Percentiles rank a stretch among this genome's conserved stretches.
phyloP scores from a whole-genome alignment of 2,888 invertebrate species.

The Colletes collaris region DNA sequence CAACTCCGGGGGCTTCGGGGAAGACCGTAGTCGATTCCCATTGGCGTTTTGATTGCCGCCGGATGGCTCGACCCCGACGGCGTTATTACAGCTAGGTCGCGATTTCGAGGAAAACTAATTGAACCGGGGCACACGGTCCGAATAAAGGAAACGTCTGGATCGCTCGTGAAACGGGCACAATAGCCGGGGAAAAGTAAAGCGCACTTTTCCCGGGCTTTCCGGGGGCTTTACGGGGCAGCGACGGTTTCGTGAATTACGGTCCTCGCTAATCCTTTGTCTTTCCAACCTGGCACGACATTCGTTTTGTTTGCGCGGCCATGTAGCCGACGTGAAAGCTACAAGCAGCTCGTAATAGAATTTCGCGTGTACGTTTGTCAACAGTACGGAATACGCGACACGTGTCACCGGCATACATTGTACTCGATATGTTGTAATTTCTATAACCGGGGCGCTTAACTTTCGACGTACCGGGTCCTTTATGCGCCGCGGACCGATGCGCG shows the following conservation, averaged over 20 bases:
- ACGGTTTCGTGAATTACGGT: constrained; percentile 4
- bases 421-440: constrained; percentile 13
- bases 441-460: constrained; percentile 2
- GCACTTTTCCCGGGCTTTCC: background rate
- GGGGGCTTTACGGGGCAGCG: background rate
- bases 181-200: background rate
- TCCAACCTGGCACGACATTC: background rate
- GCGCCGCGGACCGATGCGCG: too few species aligned
- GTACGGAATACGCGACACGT: constrained; percentile 6
- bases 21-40: constrained; percentile 37
- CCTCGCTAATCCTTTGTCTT: constrained; percentile 12
- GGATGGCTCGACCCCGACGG: background rate
- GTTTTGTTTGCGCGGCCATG: background rate
- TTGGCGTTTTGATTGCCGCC: constrained; percentile 23
- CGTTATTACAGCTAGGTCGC: constrained; percentile 15
- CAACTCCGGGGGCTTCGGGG: constrained; percentile 6
- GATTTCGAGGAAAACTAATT: constrained; percentile 10
- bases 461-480: background rate
- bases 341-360: constrained; percentile 26
- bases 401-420: constrained; percentile 20
- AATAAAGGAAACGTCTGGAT: constrained; percentile 10
- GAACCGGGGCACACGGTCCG: constrained; percentile 2
- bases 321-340: constrained; percentile 2
- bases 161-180: background rate
- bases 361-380: constrained; percentile 1